These are phyloP conservation scores for Erynnis tages DNA, from an alignment of 2,888 invertebrate genomes.

Conservation along the genomic window DNA sequence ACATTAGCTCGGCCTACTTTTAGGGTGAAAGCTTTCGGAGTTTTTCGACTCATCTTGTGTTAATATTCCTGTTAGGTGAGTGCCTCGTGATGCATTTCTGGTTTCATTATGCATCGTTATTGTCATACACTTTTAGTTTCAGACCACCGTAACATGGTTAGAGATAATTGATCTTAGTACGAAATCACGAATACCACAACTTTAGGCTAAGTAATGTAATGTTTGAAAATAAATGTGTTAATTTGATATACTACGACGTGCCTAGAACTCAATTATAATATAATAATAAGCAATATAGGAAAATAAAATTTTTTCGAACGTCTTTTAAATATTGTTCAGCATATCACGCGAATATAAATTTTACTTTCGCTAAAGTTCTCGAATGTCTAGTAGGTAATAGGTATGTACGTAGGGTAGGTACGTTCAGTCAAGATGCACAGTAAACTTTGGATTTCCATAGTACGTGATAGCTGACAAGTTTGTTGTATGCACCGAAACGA, in stretches of 20 bases:
- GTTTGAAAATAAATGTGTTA: too few species aligned
- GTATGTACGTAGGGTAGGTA: too few species aligned
- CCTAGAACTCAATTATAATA: too few species aligned
- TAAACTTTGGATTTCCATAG: not conserved
- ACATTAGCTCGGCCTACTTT: slow-evolving; percentile 72
- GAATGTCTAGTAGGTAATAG: not conserved
- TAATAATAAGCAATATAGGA: too few species aligned
- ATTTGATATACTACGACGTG: too few species aligned
- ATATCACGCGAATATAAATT: too few species aligned
- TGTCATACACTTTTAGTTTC: not conserved
- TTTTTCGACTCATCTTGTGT: slow-evolving; percentile 61
- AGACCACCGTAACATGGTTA: not conserved
- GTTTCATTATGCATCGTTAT: not conserved
- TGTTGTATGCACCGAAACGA: not conserved
- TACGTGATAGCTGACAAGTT: not conserved
- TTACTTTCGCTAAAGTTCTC: not conserved
- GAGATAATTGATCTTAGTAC: too few species aligned
- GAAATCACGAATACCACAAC: too few species aligned
- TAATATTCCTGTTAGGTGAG: slow-evolving; percentile 41
- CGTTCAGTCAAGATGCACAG: not conserved
- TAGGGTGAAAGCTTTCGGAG: slow-evolving; percentile 66
- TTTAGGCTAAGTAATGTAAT: too few species aligned
- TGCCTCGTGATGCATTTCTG: slow-evolving; percentile 26
- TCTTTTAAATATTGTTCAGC: not conserved
- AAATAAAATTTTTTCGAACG: too few species aligned